phyloP scores from a whole-genome alignment of 1,140 invertebrate species.

The Plutomurus gul region DNA sequence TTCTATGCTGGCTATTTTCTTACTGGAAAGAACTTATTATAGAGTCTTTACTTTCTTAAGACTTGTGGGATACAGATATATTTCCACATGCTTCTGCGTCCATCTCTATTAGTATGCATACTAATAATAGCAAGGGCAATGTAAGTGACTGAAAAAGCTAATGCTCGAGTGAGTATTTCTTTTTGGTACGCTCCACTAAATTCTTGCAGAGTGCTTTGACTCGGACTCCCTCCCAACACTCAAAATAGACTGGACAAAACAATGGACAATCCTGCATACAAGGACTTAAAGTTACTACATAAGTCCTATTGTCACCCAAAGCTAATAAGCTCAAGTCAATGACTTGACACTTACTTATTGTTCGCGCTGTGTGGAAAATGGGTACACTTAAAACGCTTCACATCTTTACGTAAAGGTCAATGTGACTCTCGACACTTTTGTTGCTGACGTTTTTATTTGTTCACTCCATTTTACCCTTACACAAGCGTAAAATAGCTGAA shows the following conservation, averaged over 20 bases:
- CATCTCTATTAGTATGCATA: not conserved
- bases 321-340: slow-evolving; percentile 11
- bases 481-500: no score
- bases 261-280: not conserved
- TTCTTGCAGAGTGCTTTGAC: not conserved
- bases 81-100: not conserved
- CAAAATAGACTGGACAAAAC: slow-evolving; percentile 15
- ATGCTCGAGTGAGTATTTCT: not conserved
- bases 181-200: not conserved
- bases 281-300: not conserved
- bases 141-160: not conserved
- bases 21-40: no score
- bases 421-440: not conserved
- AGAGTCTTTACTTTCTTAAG: no score
- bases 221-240: not conserved
- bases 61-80: not conserved
- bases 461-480: not conserved
- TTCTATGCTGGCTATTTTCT: no score
- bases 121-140: not conserved
- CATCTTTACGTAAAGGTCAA: not conserved
- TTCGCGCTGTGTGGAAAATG: not conserved
- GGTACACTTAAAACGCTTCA: not conserved
- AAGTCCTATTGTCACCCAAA: not conserved
- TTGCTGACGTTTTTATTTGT: not conserved
- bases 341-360: not conserved